A percentile compares a stretch with the other conserved stretches of the same genome.
Evolutionary conservation across 2,113 vertebrate genomes (phyloP).

Genomic region (Mystacornis crossleyi): DNA sequence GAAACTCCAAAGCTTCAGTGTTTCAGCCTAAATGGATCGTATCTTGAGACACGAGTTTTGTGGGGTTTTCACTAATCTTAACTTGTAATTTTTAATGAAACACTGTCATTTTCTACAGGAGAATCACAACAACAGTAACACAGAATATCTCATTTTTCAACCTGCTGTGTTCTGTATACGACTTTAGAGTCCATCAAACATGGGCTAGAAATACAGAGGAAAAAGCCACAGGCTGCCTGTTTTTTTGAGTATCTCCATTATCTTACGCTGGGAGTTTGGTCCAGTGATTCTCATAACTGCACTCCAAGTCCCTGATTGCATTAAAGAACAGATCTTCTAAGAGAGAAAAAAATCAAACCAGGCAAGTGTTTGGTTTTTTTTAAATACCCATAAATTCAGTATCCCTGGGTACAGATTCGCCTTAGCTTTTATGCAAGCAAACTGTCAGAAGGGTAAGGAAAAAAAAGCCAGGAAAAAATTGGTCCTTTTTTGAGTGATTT

Average conservation of each 20-base stretch:
- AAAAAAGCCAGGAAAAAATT: background rate
- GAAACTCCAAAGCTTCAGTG: background rate
- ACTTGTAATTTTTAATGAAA: background rate
- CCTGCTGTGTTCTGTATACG: background rate
- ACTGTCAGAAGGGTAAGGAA: background rate
- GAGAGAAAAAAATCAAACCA: background rate
- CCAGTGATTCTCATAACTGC: background rate
- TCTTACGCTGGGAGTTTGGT: background rate
- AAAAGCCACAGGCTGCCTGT: fast-evolving
- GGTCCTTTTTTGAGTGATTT: background rate
- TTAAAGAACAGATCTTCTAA: background rate
- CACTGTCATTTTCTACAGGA: background rate
- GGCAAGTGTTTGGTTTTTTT: background rate
- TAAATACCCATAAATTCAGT: background rate
- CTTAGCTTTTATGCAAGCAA: background rate
- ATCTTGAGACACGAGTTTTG: background rate
- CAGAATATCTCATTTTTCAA: background rate
- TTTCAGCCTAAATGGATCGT: background rate
- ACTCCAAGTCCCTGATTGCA: background rate
- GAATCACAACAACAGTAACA: background rate
- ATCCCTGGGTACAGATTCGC: background rate
- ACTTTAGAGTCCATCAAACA: background rate
- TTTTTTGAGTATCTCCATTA: background rate
- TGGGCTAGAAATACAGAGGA: background rate
- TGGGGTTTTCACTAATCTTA: background rate